Evolutionary conservation across 2,113 vertebrate genomes (phyloP).

Genomic region (Emberiza fucata): DNA sequence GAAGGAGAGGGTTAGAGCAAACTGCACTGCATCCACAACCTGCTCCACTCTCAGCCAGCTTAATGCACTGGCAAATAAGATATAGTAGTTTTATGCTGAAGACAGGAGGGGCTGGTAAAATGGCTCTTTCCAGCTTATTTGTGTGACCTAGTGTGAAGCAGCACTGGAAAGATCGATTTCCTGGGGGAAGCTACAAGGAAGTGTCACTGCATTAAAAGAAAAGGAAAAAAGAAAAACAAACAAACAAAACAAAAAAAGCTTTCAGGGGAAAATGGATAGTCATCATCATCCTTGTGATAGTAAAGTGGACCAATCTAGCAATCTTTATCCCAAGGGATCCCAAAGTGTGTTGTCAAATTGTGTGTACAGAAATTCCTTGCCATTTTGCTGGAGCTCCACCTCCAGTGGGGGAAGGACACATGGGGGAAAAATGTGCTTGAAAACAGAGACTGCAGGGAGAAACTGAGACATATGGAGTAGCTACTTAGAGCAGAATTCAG

Average conservation of each 20-base stretch:
- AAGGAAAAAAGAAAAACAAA: neutral
- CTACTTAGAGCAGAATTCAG: neutral
- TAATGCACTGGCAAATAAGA: neutral
- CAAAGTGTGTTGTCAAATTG: neutral
- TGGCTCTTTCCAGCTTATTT: neutral
- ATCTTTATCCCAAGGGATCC: neutral
- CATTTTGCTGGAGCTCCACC: neutral
- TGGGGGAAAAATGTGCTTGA: neutral
- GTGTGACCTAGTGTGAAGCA: neutral
- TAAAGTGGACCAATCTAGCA: neutral
- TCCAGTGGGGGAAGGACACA: neutral
- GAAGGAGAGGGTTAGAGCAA: neutral
- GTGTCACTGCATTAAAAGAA: neutral
- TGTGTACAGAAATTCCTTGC: neutral
- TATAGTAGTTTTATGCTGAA: neutral
- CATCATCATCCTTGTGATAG: neutral
- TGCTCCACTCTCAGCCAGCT: neutral
- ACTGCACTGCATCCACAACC: neutral
- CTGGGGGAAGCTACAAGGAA: neutral
- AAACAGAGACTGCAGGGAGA: neutral
- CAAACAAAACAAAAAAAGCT: neutral
- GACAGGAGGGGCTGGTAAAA: neutral
- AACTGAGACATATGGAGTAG: neutral
- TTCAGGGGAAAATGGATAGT: neutral
- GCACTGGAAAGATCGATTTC: neutral